Conservation (phyloP, 2,113 vertebrate species). For the Podarcis cretensis region DNA sequence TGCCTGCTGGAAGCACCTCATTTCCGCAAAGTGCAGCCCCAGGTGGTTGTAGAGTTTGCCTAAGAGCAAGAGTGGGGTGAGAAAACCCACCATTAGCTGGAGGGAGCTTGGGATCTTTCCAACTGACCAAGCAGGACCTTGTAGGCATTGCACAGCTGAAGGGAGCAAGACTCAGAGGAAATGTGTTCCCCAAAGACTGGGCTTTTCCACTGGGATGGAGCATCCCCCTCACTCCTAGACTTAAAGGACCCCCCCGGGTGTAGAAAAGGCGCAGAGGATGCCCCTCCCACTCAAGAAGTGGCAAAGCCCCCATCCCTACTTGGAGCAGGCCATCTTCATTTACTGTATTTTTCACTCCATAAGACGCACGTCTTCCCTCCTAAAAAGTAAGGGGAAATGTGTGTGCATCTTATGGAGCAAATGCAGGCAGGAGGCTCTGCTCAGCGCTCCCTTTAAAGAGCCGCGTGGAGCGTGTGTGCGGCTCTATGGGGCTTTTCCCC, state of each 20-base stretch:
- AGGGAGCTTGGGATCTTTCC: not conserved
- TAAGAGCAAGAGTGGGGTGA: not conserved
- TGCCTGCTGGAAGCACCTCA: slow-evolving; percentile 34
- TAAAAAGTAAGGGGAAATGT: too few relatives aligned
- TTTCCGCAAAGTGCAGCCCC: slow-evolving; percentile 40
- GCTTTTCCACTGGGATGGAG: too few relatives aligned
- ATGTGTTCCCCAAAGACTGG: not conserved
- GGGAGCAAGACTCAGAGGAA: not conserved
- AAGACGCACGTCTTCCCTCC: too few relatives aligned
- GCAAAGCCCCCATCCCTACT: not conserved
- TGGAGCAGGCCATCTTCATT: too few relatives aligned
- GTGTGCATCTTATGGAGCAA: too few relatives aligned
- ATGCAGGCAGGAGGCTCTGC: too few relatives aligned
- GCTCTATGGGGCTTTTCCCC: too few relatives aligned
- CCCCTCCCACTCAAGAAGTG: not conserved
- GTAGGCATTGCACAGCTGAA: not conserved
- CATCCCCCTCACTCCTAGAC: not conserved
- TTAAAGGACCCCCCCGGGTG: not conserved
- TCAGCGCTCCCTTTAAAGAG: too few relatives aligned
- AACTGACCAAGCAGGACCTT: too few relatives aligned
- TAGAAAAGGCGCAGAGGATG: not conserved
- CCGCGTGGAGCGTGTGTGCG: too few relatives aligned
- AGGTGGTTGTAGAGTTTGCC: slow-evolving; percentile 44
- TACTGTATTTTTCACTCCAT: too few relatives aligned
- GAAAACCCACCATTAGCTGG: not conserved